Base-by-base conservation (phyloP, 2,113 vertebrate species). In the Takifugu flavidus region DNA sequence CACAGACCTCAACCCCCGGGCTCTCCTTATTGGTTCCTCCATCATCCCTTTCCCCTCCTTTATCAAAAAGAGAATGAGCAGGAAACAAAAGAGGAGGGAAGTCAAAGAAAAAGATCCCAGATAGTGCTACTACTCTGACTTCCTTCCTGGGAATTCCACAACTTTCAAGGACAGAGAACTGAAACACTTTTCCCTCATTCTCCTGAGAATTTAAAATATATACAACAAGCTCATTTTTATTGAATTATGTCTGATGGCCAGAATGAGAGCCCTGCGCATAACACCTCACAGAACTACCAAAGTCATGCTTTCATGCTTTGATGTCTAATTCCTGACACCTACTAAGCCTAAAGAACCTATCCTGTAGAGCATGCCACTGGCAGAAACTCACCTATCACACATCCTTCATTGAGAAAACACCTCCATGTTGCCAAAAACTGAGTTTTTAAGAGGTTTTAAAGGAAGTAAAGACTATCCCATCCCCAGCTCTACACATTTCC, bases 91-190 rank as follows among this genome's bases (percentile, higher is more conserved):
- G 69, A 76, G 78, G 70, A 80, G 79, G 77, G 79, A 84, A 69
- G 80, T 70, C 53, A 71, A 67, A 72, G 62, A 82, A 79, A 75
- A 84, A 74, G 55, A 70, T 59, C 64, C 70, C 63, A 86, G 86
- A 88, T 88, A 90, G 86, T 80, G 75, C 80, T 81, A 75, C 78
- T 82, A 82, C 88, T 80, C 67, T 71, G 72, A 84, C 83, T 87
- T 87, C 87, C 87, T 90, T 89, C 84, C 87, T 83, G 79, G 65
- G 80, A 87, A 86, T 89, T 89, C 87, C 83, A n/a, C 45, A 14
- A 14, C 45, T 65, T 80, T 85, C 87, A 88, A 89, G 82, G 89
- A 88, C 85, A 90, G 88, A 86, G 82, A 81, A 63, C 50, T 79
- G 60, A 69, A 84, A 79, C 72, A 52, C 67, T 39, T 63, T 63